Base-by-base conservation (phyloP, 2,113 vertebrate genomes). In the Turdus rufiventris region DNA sequence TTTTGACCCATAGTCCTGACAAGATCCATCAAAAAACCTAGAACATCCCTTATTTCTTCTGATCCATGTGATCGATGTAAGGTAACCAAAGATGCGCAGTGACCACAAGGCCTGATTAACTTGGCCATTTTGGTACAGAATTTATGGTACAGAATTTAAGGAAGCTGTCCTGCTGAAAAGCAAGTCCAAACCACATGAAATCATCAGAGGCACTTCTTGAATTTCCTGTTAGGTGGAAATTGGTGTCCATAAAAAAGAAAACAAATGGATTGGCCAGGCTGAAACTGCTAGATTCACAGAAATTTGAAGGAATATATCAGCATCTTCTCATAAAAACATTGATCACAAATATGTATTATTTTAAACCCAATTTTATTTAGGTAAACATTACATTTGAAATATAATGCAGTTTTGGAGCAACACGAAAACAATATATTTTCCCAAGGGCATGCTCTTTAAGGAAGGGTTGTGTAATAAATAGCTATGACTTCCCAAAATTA, bases 401-500 rank as follows among this genome's bases (percentile, higher is more conserved):
- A 40, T 17, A 57, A 29, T 8, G 5, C 12, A 21, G 18, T 63
- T 77, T 81, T 72, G 60, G n/a, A 8, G 48, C 8, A 50, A 50
- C 14, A 50, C 3, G 8, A 50, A 50, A 50, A 8, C 6, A 67
- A 66, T 21, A 40, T 0, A 0, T 74, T 85, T 93, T 86, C 24
- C 18, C 10, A 56, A 54, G 12, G 10, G 4, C 24, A 42, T 1
- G 7, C 9, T 71, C 5, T 57, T 73, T 50, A 54, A 77, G 10
- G 34, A 47, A 11, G 2, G 1, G 0, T 9, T 48, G 7, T 45
- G 11, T 56, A 74, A 71, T 3, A 2, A 92, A 71, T 8, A n/a
- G 2, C 14, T 76, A 21, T 40, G 13, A 18, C 3, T 54, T 93
- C 24, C 9, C 9, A 21, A 66, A 66, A 66, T 0, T 43, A 13